Percentiles rank a stretch among this genome's conserved stretches.
Evolutionary conservation across 1,140 invertebrate genomes (phyloP).

Genomic region (Monomorium pharaonis): DNA sequence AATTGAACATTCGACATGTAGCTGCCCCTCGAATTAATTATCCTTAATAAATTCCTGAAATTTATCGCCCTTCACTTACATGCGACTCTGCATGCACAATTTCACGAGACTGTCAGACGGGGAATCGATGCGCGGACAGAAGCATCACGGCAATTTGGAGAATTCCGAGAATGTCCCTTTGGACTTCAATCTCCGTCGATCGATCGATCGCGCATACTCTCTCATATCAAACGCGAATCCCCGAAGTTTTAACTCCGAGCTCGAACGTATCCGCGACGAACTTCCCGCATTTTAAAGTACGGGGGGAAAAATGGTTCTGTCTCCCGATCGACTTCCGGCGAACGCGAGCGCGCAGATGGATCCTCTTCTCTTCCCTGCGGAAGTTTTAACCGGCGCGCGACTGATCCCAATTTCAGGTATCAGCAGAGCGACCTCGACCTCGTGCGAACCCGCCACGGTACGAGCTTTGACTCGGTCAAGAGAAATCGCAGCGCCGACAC

Average conservation of each 20-base stretch:
- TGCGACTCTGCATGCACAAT: constrained; percentile 7
- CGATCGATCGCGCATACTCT: constrained; percentile 35
- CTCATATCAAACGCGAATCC: not conserved
- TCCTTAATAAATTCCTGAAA: constrained; percentile 40
- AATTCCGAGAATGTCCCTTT: constrained; percentile 36
- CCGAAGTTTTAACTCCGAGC: constrained; percentile 9
- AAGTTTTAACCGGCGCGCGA: constrained; percentile 12
- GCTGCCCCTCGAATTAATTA: constrained; percentile 28
- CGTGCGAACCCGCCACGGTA: constrained; percentile 76
- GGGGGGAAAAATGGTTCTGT: constrained; percentile 11
- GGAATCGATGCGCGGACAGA: not conserved
- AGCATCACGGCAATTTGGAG: constrained; percentile 23
- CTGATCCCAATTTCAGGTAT: constrained; percentile 70
- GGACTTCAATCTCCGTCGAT: constrained; percentile 32
- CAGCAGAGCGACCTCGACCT: constrained; percentile 79
- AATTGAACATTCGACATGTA: not conserved
- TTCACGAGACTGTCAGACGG: not conserved
- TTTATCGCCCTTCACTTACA: constrained; percentile 17
- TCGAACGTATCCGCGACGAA: not conserved
- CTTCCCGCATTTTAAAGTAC: not conserved
- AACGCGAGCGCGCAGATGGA: not conserved
- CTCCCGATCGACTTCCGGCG: not conserved
- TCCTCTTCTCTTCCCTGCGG: not conserved
- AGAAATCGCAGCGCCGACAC: constrained; percentile 73
- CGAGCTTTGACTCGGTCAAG: constrained; percentile 75